A percentile compares a stretch with the other conserved stretches of the same genome.
Evolutionary conservation across 2,888 invertebrate species (phyloP).

Genomic region (Drosophila mimica): DNA sequence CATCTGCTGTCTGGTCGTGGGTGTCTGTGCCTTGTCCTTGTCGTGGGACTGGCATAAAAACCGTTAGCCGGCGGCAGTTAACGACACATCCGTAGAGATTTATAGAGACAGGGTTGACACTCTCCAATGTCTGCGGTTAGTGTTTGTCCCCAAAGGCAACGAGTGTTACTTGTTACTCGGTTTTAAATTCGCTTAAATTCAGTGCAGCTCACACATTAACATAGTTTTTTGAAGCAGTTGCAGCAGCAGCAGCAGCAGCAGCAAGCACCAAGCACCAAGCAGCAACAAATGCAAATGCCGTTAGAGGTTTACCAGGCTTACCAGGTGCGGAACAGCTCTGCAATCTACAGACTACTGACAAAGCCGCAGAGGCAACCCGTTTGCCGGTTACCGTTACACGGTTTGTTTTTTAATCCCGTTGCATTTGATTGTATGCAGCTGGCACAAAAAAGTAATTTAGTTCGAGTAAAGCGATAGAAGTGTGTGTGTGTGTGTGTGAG

Average conservation of each 20-base stretch:
- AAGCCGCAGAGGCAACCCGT: constrained; percentile 33
- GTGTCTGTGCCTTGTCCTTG: constrained; percentile 47
- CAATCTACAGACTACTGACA: constrained; percentile 45
- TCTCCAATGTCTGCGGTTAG: constrained; percentile 71
- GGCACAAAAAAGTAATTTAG: constrained; percentile 73
- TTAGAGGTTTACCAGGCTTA: constrained; percentile 68
- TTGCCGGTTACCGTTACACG: constrained; percentile 61
- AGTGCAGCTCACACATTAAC: constrained; percentile 67
- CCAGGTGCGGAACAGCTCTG: constrained; percentile 51
- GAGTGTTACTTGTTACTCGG: constrained; percentile 41
- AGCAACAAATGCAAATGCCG: constrained; percentile 65
- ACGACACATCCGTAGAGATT: constrained; percentile 77
- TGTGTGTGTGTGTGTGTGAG: constrained; percentile 25
- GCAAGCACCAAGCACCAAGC: constrained; percentile 21
- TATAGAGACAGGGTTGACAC: constrained; percentile 58
- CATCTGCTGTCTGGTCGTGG: constrained; percentile 16
- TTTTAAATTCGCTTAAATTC: constrained; percentile 64
- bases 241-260: constrained; percentile 22
- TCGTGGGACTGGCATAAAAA: constrained; percentile 32
- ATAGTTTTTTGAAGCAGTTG: constrained; percentile 62
- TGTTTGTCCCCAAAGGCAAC: constrained; percentile 43
- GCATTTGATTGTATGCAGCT: constrained; percentile 79
- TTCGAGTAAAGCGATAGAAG: constrained; percentile 48
- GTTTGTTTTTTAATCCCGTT: constrained; percentile 77
- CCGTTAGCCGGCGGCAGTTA: constrained; percentile 69